Conservation (phyloP, 2,797 vertebrate genomes). For the Leptoclinus maculatus region DNA sequence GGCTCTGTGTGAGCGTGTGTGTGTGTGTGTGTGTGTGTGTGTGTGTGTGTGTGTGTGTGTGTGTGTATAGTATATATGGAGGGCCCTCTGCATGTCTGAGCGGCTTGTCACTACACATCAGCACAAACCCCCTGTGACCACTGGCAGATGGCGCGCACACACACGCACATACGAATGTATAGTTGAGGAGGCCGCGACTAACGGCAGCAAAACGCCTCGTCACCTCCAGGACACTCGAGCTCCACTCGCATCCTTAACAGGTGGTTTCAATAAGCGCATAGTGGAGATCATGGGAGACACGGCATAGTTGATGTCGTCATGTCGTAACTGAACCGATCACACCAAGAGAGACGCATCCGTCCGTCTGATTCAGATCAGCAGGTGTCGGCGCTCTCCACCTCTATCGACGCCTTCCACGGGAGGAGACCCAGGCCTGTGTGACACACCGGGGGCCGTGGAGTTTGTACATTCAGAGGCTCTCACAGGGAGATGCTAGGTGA, state of each 20-base stretch:
- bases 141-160: constrained; percentile 43
- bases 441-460: not conserved
- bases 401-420: not conserved
- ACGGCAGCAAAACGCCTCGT: not conserved
- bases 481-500: not conserved
- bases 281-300: not conserved
- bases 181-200: not conserved
- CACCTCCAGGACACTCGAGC: not conserved
- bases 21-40: constrained; percentile 15
- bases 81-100: constrained; percentile 32
- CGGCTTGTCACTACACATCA: constrained; percentile 62
- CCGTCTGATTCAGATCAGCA: constrained; percentile 20
- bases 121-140: constrained; percentile 37
- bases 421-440: not conserved
- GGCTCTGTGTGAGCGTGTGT: constrained; percentile 42
- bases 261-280: not conserved
- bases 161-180: not conserved
- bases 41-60: constrained; percentile 38
- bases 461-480: not conserved
- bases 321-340: constrained; percentile 2
- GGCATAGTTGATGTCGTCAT: not conserved
- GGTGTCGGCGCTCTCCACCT: constrained; percentile 7
- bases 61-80: constrained; percentile 38
- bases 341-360: constrained; percentile 6
- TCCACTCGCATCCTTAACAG: not conserved